Base-by-base conservation (phyloP, 2,113 vertebrate species). In the Nerophis lumbriciformis region DNA sequence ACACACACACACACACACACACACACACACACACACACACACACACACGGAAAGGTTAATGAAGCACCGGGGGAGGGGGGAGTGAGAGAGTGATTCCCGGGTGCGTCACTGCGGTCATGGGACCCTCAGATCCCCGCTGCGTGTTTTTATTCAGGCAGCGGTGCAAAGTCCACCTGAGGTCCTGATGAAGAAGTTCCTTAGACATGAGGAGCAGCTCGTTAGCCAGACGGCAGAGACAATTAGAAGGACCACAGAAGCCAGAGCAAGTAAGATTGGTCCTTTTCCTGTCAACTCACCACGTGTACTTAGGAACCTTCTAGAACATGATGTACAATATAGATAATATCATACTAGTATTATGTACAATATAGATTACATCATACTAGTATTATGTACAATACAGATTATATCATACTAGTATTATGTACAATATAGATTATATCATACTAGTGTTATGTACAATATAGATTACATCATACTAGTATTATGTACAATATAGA, bases 11-110 rank as follows among this genome's bases (percentile, higher is more conserved):
- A 39, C 38, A 39, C 38, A 7, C 38, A 8, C 38, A 7, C 38
- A 8, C 38, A 7, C 38, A 38, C 38, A 44, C 6, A 42, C 6
- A 44, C 7, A 11, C 2, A 45, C 42, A 12, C 42, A 45, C 42
- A 12, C 42, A 45, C 42, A 45, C 11, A 8, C 3, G 73, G 72
- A 86, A 85, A 86, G 84, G 86, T 85, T 86, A 88, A 88, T 88
- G 82, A 79, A 77, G 72, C 75, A 49, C 79, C 51, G 70, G 70
- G 72, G 28, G 2, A 76, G 61, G 36, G 50, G 63, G 59, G 65
- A 81, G 59, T 77, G 75, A 81, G 75, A 83, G 67, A 49, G 64
- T 77, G 55, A 47, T 55, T 67, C 52, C 59, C 64, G 68, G 65
- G 73, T 75, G 72, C 61, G 57, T 68, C 54, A 53, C 53, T 9